Percentiles rank a stretch among this genome's conserved stretches.
Evolutionary conservation across 2,113 vertebrate species (phyloP).

Genomic region (Notarius quadriscutis): DNA sequence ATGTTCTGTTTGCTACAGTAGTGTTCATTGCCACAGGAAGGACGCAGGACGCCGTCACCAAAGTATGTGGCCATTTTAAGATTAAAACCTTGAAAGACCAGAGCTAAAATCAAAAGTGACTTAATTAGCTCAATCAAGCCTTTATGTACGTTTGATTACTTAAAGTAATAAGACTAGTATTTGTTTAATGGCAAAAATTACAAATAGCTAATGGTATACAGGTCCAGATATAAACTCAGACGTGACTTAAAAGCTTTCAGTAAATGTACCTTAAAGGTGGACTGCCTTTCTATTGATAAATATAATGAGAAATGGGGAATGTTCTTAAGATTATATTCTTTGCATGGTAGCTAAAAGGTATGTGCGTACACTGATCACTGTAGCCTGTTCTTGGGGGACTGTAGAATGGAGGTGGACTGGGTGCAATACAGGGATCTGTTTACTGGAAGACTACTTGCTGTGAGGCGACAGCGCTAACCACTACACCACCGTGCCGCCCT

Average conservation of each 20-base stretch:
- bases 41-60: not conserved
- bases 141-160: not conserved
- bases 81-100: not conserved
- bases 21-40: not conserved
- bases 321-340: no score
- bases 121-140: not conserved
- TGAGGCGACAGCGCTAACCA: no score
- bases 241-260: not conserved
- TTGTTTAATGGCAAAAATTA: not conserved
- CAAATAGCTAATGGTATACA: not conserved
- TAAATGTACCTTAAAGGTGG: not conserved
- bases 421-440: no score
- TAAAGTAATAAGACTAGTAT: not conserved
- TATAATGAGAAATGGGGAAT: no score
- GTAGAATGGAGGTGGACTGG: no score
- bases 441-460: no score
- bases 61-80: not conserved
- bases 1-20: not conserved
- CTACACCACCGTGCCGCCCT: no score
- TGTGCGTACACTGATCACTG: no score
- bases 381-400: no score
- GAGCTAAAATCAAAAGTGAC: not conserved
- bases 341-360: no score
- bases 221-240: not conserved
- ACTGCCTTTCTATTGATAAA: no score